Conservation (phyloP, 2,888 invertebrate genomes). For the Drosophila borealis region DNA sequence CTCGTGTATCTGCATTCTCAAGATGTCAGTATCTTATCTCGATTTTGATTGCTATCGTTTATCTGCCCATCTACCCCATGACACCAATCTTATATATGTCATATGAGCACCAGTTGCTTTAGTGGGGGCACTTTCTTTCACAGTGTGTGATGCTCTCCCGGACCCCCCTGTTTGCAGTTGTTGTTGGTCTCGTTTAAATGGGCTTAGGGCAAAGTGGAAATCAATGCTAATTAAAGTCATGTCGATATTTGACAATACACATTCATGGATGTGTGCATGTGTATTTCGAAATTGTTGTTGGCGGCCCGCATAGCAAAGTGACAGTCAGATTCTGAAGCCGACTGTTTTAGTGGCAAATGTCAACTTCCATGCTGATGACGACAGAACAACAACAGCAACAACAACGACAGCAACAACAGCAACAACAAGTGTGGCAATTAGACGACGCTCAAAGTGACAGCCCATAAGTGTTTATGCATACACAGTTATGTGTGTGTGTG, state of each 20-base stretch:
- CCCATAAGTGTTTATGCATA: constrained; percentile 26
- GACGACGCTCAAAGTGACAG: constrained; percentile 49
- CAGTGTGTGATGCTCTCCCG: constrained; percentile 13
- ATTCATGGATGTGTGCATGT: background rate
- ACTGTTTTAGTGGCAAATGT: constrained; percentile 70
- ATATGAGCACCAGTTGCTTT: background rate
- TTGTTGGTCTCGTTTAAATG: constrained; percentile 34
- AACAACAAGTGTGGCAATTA: constrained; percentile 62
- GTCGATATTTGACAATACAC: constrained; percentile 47
- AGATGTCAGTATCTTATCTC: constrained; percentile 38
- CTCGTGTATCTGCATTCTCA: constrained; percentile 20
- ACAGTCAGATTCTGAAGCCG: constrained; percentile 32
- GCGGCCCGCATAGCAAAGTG: constrained; percentile 61
- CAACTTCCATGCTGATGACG: constrained; percentile 59
- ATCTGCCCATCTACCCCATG: constrained; percentile 5
- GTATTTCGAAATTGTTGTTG: constrained; percentile 52
- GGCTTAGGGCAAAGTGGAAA: constrained; percentile 64
- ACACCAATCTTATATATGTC: constrained; percentile 21
- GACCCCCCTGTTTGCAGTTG: constrained; percentile 2
- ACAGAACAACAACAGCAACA: constrained; percentile 38
- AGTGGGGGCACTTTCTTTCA: background rate
- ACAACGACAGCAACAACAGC: constrained; percentile 20
- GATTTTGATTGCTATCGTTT: constrained; percentile 3
- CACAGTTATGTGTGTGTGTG: background rate
- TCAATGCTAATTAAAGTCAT: constrained; percentile 74